phyloP scores from a whole-genome alignment of 2,113 vertebrate species.

The Archocentrus centrarchus region DNA sequence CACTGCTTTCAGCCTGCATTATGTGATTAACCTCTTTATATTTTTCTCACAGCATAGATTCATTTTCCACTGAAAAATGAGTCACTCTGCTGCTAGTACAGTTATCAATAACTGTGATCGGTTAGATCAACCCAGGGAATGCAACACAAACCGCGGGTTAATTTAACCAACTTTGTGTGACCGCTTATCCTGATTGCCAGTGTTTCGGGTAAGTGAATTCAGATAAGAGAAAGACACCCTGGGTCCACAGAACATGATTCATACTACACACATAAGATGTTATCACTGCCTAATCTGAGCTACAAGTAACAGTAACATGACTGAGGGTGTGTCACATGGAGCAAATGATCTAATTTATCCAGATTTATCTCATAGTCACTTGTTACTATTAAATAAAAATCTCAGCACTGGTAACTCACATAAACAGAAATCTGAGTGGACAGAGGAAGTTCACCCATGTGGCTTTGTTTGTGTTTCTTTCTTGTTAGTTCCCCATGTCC shows the following conservation, averaged over 20 bases:
- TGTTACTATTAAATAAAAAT: too few species aligned
- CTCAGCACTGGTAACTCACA: not conserved
- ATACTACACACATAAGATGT: not conserved
- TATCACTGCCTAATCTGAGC: not conserved
- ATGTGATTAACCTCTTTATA: too few species aligned
- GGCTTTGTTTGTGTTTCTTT: slow-evolving; percentile 18
- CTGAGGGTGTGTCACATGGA: not conserved
- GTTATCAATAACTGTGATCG: too few species aligned
- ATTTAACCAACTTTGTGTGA: not conserved
- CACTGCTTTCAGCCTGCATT: not conserved
- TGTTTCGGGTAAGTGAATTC: accelerated
- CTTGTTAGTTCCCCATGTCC: slow-evolving; percentile 30
- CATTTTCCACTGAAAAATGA: too few species aligned
- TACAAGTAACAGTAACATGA: not conserved
- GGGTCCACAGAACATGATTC: not conserved
- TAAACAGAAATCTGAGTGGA: not conserved
- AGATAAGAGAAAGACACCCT: not conserved
- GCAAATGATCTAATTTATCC: not conserved
- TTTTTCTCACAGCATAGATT: too few species aligned
- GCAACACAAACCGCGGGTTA: not conserved
- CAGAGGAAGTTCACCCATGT: not conserved
- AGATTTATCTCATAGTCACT: not conserved
- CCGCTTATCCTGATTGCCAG: not conserved
- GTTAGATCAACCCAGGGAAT: too few species aligned
- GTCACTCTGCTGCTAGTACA: too few species aligned